These are phyloP conservation scores for Acropternis orthonyx DNA, from an alignment of 2,797 vertebrate species.

Conservation along the genomic window DNA sequence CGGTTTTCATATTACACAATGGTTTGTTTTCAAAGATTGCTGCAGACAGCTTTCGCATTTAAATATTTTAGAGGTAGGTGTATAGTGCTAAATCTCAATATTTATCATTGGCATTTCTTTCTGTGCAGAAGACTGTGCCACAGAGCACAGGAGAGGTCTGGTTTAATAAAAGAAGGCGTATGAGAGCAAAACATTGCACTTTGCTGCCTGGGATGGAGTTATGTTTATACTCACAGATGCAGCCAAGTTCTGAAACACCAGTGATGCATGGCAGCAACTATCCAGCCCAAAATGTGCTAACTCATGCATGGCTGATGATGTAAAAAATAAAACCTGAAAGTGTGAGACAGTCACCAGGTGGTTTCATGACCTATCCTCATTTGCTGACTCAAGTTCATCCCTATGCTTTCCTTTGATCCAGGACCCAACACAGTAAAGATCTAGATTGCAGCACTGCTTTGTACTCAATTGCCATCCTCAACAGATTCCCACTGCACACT, in stretches of 20 bases:
- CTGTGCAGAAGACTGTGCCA: not conserved
- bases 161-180: not conserved
- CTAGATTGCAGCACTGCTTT: not conserved
- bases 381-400: not conserved
- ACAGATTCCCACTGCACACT: not conserved
- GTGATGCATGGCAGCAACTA: rapidly evolving
- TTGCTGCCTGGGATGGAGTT: not conserved
- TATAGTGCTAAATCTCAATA: not conserved
- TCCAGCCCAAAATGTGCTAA: not conserved
- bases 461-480: not conserved
- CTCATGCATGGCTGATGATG: not conserved
- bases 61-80: not conserved
- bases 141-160: not conserved
- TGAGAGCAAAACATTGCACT: not conserved
- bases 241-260: not conserved
- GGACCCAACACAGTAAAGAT: not conserved
- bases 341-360: not conserved
- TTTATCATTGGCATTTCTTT: not conserved
- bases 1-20: not conserved
- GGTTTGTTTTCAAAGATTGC: not conserved
- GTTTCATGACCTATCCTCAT: not conserved
- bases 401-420: not conserved
- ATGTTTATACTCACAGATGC: not conserved
- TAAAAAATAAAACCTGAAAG: not conserved
- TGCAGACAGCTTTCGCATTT: not conserved